A percentile compares a stretch with the other conserved stretches of the same genome.
phyloP scores from a whole-genome alignment of 2,888 invertebrate species.

The Cordilura impudica region DNA sequence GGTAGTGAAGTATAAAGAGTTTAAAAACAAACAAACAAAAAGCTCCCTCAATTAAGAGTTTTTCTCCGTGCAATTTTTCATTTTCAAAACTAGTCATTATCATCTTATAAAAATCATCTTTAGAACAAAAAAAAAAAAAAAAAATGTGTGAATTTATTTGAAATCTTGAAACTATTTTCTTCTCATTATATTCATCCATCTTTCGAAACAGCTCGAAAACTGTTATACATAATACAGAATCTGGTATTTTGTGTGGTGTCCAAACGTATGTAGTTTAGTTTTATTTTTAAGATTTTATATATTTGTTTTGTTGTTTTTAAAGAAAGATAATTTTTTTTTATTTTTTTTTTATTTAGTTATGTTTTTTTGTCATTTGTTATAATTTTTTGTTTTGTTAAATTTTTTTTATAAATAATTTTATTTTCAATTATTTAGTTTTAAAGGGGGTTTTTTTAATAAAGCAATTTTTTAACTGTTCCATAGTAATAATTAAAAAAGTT shows the following conservation, averaged over 20 bases:
- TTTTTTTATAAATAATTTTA: too few species aligned
- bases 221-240: too few species aligned
- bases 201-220: background rate
- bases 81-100: background rate
- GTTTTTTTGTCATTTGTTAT: too few species aligned
- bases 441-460: too few species aligned
- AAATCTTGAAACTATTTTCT: background rate
- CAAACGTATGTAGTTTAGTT: too few species aligned
- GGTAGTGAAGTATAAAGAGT: slow-evolving; percentile 2
- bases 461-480: too few species aligned
- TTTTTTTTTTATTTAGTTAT: too few species aligned
- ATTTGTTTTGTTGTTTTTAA: background rate
- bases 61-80: slow-evolving; percentile 31
- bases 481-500: too few species aligned
- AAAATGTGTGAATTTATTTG: slow-evolving; percentile 40
- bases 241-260: too few species aligned
- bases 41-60: slow-evolving; percentile 30
- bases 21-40: background rate
- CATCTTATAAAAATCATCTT: background rate
- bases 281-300: background rate
- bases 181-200: background rate
- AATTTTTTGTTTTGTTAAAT: too few species aligned
- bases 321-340: too few species aligned
- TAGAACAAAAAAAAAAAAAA: background rate
- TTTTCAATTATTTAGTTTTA: too few species aligned